Evolutionary conservation across 2,888 invertebrate species (phyloP), one percentile per base, ranked within the genome.

Genomic region (Lasioglossum leucozonium): DNA sequence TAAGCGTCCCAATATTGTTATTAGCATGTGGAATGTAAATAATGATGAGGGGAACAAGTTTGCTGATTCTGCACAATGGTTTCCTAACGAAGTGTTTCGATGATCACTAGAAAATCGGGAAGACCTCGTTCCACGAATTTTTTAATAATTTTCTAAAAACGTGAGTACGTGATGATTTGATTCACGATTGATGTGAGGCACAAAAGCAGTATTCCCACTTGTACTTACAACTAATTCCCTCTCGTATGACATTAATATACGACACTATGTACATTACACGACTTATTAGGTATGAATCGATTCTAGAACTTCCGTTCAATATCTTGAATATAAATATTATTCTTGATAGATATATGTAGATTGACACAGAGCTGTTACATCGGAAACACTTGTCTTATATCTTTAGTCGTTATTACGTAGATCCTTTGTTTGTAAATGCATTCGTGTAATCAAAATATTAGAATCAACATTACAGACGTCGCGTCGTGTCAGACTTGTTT

Each of bases 301-400:
- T 62, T 30, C 58, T 62, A 62, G 58, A 62, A 62, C 30, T 30
- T 62, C 58, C 16, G 58, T 30, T 62, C 58, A 62, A 62, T 62
- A 16, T 62, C 6, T 62, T 26, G 58, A 62, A 62, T 62, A 30
- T 62, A 62, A 62, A 62, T 62, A 62, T 62, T 62, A 62, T 62
- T 62, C 58, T 62, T 62, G 30, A 62, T 62, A 30, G 58, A 62
- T 62, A 62, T 62, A 62, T 62, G 30, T 62, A 62, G 58, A 62
- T 62, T 62, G 58, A 62, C 58, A 62, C 13, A 62, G 30, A 62
- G 58, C 30, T 62, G 26, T 62, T 62, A 62, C 30, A 62, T 62
- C 30, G 58, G 58, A 62, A 30, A 62, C 26, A 62, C 58, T 62
- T 62, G 58, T 26, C 58, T 58, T 58, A 58, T 3, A 62, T 4